Base-by-base conservation (phyloP, 2,888 invertebrate species). In the Epinotia brunnichana region DNA sequence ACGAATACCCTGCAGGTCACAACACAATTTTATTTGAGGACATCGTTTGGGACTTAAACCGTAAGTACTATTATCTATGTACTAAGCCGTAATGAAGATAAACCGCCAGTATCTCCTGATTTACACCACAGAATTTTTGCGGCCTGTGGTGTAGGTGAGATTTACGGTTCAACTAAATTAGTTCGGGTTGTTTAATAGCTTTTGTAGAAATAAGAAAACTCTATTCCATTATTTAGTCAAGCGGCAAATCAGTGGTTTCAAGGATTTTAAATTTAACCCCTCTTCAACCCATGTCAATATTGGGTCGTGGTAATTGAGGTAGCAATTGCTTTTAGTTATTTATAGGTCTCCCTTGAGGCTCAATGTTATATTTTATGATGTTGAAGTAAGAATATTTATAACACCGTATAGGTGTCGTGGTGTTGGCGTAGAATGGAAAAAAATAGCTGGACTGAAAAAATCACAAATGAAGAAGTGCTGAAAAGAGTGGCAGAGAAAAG, bases 81-180 rank as follows among this genome's bases (percentile, higher is more conserved):
- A 51, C 48, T 3, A 48, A 48, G n/a, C 13, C 4, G 10, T 35
- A 19, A 29, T 5, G 19, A 17, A 48, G 13, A n/a, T 13, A 9
- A 59, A 35, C 41, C 41, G 53, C 17, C 17, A 9, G 35, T 13
- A 35, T 61, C 64, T 64, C 24, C 10, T 69, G n/a, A 41, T 24
- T 72, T 74, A 60, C 17, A 29, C 72, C 72, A 61, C 54, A 39
- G n/a, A 19, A 68, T 69, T 67, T 68, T 61, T 68, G 74, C 24
- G 72, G 72, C 64, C 68, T 74, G 72, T 72, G 68, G 72, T 44
- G 69, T 13, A 69, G 72, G 74, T 74, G 72, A 74, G 72, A 74
- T 74, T 74, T 74, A 74, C 74, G 72, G 68, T 64, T 59, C 69
- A 60, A 66, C 39, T 72, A 72, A 74, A 74, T 74, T 74, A 73